Percentiles rank a stretch among this genome's conserved stretches.
Conservation (phyloP, 2,113 vertebrate species). For the Lipophrys pholis region DNA sequence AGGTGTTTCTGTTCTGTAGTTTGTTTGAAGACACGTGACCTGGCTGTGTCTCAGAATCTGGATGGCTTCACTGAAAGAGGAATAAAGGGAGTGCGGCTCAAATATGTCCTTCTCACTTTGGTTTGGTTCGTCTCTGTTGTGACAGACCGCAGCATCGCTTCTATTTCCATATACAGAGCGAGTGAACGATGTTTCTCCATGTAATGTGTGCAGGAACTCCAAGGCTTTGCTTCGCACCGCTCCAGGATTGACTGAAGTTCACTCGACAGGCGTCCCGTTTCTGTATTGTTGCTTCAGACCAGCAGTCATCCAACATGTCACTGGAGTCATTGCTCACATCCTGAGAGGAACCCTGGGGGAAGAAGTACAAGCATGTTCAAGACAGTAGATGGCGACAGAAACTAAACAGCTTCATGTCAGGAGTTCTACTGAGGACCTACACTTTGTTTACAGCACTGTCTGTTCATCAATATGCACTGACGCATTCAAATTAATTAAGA, state of each 20-base stretch:
- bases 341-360: conserved; percentile 11
- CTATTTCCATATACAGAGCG: conserved; percentile 50
- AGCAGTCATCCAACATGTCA: neutral
- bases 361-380: neutral
- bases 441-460: no score
- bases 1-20: conserved; percentile 23
- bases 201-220: conserved; percentile 24
- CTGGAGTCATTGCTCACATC: neutral
- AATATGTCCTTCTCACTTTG: neutral
- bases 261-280: neutral
- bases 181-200: conserved; percentile 37
- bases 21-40: conserved; percentile 34
- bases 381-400: conserved; percentile 25
- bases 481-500: no score
- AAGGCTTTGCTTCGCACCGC: conserved; percentile 12
- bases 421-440: neutral
- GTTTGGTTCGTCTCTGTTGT: neutral
- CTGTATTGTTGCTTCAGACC: neutral
- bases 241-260: conserved; percentile 38
- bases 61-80: conserved; percentile 36
- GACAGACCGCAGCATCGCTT: neutral
- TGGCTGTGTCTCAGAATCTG: conserved; percentile 54
- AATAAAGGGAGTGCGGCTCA: conserved; percentile 21
- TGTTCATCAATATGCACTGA: no score
- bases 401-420: neutral